phyloP scores from a whole-genome alignment of 2,888 invertebrate species.

The Leucania comma region DNA sequence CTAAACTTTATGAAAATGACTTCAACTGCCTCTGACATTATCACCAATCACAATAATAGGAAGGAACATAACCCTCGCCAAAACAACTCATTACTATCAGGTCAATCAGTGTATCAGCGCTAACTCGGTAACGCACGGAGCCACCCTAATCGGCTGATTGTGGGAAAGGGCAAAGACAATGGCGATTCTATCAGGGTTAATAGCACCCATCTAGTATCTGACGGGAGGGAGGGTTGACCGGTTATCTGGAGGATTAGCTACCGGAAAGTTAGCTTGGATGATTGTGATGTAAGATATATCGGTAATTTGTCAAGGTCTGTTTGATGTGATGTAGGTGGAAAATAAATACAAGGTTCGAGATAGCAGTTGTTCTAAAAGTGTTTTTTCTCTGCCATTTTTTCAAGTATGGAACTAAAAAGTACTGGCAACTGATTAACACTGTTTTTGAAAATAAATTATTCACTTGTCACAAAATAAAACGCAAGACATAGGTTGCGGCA shows the following conservation, averaged over 20 bases:
- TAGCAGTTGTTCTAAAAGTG: too few relatives aligned
- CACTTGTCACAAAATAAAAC: background rate
- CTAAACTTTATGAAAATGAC: background rate
- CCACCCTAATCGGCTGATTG: constrained; percentile 74
- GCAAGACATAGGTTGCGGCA: background rate
- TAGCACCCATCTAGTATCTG: constrained; percentile 81
- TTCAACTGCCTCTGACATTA: constrained; percentile 16
- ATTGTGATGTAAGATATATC: constrained; percentile 64
- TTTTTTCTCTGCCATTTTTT: too few relatives aligned
- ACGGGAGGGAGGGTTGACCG: constrained; percentile 68
- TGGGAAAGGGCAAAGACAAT: constrained; percentile 89
- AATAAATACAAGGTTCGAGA: background rate
- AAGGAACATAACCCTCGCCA: constrained; percentile 36
- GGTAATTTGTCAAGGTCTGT: constrained; percentile 43
- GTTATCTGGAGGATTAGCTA: constrained; percentile 84
- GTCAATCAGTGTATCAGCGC: constrained; percentile 41
- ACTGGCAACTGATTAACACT: background rate
- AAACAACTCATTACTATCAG: constrained; percentile 53
- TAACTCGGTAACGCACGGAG: constrained; percentile 44
- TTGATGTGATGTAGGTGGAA: constrained; percentile 9
- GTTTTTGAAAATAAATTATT: background rate
- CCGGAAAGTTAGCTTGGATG: constrained; percentile 64
- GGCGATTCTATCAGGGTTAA: constrained; percentile 87
- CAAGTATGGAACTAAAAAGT: too few relatives aligned
- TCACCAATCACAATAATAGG: constrained; percentile 32